Conservation (phyloP, 2,113 vertebrate species). For the Steatornis caripensis region DNA sequence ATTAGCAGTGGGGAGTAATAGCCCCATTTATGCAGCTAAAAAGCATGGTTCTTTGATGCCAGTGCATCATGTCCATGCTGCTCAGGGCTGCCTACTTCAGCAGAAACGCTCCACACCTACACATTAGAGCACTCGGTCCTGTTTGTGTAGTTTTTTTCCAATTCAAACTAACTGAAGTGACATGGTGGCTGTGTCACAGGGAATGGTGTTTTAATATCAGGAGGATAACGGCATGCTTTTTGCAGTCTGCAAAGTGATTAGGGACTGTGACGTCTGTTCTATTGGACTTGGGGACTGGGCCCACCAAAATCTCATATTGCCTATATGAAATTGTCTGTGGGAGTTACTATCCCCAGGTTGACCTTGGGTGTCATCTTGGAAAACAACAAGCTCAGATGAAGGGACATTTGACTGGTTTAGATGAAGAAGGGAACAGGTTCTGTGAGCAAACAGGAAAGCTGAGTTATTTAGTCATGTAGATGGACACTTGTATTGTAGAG, state of each 20-base stretch:
- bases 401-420: neutral
- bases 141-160: neutral
- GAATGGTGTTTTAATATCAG: neutral
- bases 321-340: neutral
- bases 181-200: rapidly evolving
- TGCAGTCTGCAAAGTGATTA: neutral
- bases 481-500: neutral
- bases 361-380: neutral
- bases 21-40: neutral
- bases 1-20: neutral
- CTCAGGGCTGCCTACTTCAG: neutral
- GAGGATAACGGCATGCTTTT: neutral
- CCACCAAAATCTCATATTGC: neutral
- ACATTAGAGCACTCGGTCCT: neutral
- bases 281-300: neutral
- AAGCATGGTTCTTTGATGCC: neutral
- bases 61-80: neutral
- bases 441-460: neutral
- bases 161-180: neutral
- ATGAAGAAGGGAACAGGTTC: neutral
- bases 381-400: neutral
- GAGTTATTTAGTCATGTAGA: neutral
- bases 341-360: neutral
- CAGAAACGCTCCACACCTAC: neutral
- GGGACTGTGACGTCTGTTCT: neutral